These are phyloP conservation scores for Xenus cinereus DNA, from an alignment of 2,113 vertebrate species.

Conservation along the genomic window DNA sequence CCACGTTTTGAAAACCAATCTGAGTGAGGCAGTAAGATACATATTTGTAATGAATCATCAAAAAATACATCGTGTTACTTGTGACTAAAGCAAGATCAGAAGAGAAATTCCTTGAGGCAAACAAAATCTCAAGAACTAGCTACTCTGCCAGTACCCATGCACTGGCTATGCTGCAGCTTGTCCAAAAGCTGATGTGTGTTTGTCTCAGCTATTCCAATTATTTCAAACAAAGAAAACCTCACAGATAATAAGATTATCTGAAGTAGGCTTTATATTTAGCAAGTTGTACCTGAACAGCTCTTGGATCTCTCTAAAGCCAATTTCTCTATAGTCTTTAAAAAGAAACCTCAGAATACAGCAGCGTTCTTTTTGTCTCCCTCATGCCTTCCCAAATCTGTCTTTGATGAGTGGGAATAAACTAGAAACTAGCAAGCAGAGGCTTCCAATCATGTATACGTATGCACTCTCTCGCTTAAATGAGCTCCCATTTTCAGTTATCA, in stretches of 20 bases:
- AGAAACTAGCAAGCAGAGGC: background rate
- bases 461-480: background rate
- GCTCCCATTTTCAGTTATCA: background rate
- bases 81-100: background rate
- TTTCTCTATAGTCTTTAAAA: background rate
- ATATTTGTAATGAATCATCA: background rate
- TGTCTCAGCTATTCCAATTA: background rate
- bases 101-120: background rate
- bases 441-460: background rate
- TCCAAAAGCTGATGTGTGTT: background rate
- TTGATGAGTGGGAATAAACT: background rate
- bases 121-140: background rate
- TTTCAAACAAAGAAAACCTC: background rate
- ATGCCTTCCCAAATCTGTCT: background rate
- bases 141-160: background rate
- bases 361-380: background rate
- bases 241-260: background rate
- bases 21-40: background rate
- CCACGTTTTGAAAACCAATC: background rate
- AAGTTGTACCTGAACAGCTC: background rate
- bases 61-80: accelerated
- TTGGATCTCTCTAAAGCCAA: background rate
- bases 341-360: background rate
- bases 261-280: background rate
- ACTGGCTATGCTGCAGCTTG: background rate